These are phyloP conservation scores for Ephestia elutella DNA, from an alignment of 1,140 invertebrate genomes.

Conservation along the genomic window DNA sequence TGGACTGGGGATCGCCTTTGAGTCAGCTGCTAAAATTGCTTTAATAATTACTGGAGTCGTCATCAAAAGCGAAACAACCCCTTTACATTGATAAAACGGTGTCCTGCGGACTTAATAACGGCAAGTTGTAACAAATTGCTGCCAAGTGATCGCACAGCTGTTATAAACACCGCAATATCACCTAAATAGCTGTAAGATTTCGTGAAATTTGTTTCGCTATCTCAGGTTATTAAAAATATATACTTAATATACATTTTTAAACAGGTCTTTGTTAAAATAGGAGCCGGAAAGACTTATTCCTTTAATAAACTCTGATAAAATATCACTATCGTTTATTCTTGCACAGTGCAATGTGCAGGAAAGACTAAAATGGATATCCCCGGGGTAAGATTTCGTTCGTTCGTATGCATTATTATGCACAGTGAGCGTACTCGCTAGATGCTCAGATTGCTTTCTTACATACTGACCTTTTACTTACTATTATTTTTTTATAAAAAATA, in stretches of 20 bases:
- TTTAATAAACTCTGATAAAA: neutral
- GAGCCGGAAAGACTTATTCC: neutral
- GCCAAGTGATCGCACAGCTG: slow-evolving; percentile 10
- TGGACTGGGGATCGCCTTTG: slow-evolving; percentile 12
- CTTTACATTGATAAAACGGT: slow-evolving; percentile 13
- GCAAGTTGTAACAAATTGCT: slow-evolving; percentile 24
- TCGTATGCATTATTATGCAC: neutral
- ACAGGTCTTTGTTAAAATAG: neutral
- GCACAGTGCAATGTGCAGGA: neutral
- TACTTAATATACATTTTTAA: too few relatives aligned
- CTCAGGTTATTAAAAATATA: too few relatives aligned
- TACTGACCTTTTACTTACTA: too few relatives aligned
- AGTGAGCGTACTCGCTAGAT: neutral
- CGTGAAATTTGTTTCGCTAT: neutral
- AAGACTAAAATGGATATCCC: neutral
- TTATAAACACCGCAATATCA: neutral
- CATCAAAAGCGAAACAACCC: slow-evolving; percentile 18
- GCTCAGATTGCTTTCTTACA: neutral
- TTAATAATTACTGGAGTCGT: slow-evolving; percentile 18
- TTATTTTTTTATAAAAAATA: too few relatives aligned
- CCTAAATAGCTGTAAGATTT: neutral
- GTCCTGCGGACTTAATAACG: slow-evolving; percentile 15
- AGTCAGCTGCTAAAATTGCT: slow-evolving; percentile 20
- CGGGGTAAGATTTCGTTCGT: neutral
- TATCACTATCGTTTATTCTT: neutral